Evolutionary conservation across 2,888 invertebrate species (phyloP).

Genomic region (Scelioninae gen. 2): DNA sequence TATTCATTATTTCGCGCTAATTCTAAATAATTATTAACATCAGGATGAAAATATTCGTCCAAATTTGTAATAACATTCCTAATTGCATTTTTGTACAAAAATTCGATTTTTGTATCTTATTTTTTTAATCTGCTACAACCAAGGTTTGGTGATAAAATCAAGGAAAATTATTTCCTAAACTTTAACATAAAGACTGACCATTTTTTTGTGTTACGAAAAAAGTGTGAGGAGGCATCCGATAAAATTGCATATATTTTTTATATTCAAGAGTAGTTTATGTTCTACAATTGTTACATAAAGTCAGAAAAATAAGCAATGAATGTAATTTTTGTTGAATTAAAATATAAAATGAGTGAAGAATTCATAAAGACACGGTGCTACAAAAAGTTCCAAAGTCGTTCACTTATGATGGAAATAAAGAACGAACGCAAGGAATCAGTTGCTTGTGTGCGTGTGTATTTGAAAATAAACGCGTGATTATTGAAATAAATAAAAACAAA

Average conservation of each 20-base stretch:
- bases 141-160: constrained; percentile 39
- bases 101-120: constrained; percentile 5
- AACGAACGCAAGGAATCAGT: constrained; percentile 48
- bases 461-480: constrained; percentile 51
- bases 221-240: constrained; percentile 28
- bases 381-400: constrained; percentile 69
- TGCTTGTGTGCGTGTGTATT: constrained; percentile 55
- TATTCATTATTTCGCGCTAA: constrained; percentile 15
- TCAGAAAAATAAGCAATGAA: constrained; percentile 6
- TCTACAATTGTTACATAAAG: constrained; percentile 21
- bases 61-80: constrained; percentile 32
- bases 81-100: constrained; percentile 12
- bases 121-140: constrained; percentile 1
- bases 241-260: constrained; percentile 46
- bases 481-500: constrained; percentile 31
- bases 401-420: constrained; percentile 46
- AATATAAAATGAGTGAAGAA: constrained; percentile 2
- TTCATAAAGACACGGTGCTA: constrained; percentile 71
- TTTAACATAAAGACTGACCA: constrained; percentile 51
- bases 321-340: constrained; percentile 41
- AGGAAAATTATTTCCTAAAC: constrained; percentile 18
- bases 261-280: constrained; percentile 30
- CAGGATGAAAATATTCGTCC: constrained; percentile 1
- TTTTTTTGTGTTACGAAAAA: constrained; percentile 34
- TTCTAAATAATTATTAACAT: constrained; percentile 22